Conservation (phyloP, 2,797 vertebrate genomes). For the Enteromius radiatus region DNA sequence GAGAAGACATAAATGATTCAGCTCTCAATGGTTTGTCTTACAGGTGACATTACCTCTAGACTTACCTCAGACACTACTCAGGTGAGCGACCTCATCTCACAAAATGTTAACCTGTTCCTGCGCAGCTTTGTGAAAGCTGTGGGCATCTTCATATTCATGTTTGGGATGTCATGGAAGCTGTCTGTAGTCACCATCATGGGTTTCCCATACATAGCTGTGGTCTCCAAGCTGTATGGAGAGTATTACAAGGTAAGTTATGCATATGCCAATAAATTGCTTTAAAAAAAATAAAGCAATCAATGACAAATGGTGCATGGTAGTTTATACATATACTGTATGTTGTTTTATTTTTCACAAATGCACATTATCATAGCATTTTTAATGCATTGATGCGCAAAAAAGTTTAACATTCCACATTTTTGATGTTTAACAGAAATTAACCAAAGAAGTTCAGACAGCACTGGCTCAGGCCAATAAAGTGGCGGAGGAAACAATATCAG, state of each 20-base stretch:
- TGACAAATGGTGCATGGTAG: neutral
- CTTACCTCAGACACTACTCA: slow-evolving; percentile 95
- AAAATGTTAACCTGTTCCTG: slow-evolving; percentile 93
- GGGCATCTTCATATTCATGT: slow-evolving; percentile 92
- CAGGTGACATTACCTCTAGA: slow-evolving; percentile 94
- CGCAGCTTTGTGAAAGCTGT: slow-evolving; percentile 84
- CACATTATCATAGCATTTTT: neutral
- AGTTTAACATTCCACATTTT: neutral
- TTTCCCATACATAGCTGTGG: slow-evolving; percentile 89
- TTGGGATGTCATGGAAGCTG: slow-evolving; percentile 93
- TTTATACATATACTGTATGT: neutral
- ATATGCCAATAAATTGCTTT: neutral
- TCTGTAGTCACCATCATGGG: slow-evolving; percentile 91
- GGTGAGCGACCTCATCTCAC: slow-evolving; percentile 93
- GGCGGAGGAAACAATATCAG: slow-evolving; percentile 92
- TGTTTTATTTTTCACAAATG: neutral
- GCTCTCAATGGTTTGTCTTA: slow-evolving; percentile 42
- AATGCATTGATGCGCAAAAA: neutral
- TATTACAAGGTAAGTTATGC: slow-evolving; percentile 88
- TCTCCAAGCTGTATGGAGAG: slow-evolving; percentile 89
- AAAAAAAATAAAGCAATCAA: neutral
- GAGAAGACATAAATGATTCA: slow-evolving; percentile 38
- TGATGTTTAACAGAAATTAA: slow-evolving; percentile 79
- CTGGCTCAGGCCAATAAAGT: slow-evolving; percentile 93
- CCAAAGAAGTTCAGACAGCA: slow-evolving; percentile 90